Percentiles rank a stretch among this genome's conserved stretches.
Evolutionary conservation across 2,113 vertebrate species (phyloP).

Genomic region (Corythaeola cristata): DNA sequence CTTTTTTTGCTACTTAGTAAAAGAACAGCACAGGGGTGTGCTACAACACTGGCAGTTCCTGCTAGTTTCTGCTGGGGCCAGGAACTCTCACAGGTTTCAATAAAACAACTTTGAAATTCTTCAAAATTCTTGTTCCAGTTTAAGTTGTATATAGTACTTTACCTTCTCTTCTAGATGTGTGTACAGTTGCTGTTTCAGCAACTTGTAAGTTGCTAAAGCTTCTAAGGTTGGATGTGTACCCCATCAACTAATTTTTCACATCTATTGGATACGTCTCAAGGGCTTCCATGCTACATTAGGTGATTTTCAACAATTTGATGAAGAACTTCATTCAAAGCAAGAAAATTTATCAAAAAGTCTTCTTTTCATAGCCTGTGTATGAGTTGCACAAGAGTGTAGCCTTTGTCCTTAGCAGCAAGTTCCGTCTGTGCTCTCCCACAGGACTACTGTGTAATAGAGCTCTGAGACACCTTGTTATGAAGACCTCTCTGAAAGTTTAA

Average conservation of each 20-base stretch:
- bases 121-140: background rate
- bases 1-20: background rate
- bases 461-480: background rate
- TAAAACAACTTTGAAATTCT: background rate
- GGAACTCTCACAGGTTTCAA: background rate
- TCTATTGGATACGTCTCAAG: background rate
- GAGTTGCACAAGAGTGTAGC: background rate
- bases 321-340: background rate
- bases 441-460: rapidly evolving
- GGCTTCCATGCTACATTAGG: background rate
- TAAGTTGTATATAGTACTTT: background rate
- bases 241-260: background rate
- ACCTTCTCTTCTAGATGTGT: background rate
- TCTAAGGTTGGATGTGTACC: background rate
- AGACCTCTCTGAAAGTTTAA: background rate
- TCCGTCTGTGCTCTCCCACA: background rate
- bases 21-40: background rate
- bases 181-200: background rate
- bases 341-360: background rate
- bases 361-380: background rate
- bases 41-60: background rate
- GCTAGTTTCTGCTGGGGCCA: background rate
- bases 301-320: background rate
- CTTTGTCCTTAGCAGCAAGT: background rate
- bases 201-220: background rate